These are phyloP conservation scores for Xenops minutus DNA, from an alignment of 2,797 vertebrate genomes.

Conservation along the genomic window DNA sequence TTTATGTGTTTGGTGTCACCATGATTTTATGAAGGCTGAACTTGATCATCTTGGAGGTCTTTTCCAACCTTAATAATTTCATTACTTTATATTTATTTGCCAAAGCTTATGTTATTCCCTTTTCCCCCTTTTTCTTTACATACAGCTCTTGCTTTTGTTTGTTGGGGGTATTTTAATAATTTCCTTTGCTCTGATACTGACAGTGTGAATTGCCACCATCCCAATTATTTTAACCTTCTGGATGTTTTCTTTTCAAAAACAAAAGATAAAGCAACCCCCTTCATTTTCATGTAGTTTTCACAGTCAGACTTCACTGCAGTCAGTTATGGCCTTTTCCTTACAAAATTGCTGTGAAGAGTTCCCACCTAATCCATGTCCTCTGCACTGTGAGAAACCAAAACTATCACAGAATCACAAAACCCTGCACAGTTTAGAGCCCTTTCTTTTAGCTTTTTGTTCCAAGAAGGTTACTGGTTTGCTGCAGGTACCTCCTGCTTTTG, in stretches of 20 bases:
- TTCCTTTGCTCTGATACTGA: background rate
- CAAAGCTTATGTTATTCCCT: background rate
- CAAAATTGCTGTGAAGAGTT: background rate
- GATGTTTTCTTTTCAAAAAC: background rate
- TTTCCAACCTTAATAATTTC: background rate
- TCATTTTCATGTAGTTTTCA: background rate
- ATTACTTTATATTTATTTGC: background rate
- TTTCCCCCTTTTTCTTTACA: background rate
- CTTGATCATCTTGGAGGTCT: background rate
- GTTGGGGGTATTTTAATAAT: background rate
- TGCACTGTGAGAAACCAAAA: background rate
- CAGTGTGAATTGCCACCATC: background rate
- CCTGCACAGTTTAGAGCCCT: background rate
- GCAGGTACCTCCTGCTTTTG: background rate
- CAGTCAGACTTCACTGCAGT: background rate
- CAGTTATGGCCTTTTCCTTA: background rate
- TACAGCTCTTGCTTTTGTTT: background rate
- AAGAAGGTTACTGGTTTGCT: background rate
- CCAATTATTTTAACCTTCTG: background rate
- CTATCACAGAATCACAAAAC: background rate
- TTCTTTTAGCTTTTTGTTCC: background rate
- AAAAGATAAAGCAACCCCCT: background rate
- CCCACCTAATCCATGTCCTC: background rate
- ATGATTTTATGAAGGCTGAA: background rate
- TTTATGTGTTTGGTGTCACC: background rate